Evolutionary conservation across 2,113 vertebrate species (phyloP), one percentile per base, ranked within the genome.

Genomic region (Aegotheles bennettii): DNA sequence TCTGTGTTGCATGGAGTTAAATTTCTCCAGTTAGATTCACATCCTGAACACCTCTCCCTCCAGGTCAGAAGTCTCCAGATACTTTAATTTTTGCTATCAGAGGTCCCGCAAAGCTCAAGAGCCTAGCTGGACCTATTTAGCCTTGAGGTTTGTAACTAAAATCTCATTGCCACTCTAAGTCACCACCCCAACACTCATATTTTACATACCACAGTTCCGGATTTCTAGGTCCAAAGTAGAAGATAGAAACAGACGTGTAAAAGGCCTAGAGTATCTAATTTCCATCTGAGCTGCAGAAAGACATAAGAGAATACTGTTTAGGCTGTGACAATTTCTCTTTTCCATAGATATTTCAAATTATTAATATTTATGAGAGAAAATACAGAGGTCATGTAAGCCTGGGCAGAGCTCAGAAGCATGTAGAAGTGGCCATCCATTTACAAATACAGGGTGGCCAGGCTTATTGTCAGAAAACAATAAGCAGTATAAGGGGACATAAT

Each of bases 141-240:
- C 17, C 25, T 12, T 11, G 11, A 45, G 11, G 15, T 50, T 45
- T 48, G 16, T 68, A 68, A 56, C 14, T 50, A 36, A 73, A 87
- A 57, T 11, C 20, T 61, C 20, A 31, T 31, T 48, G 16, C 10
- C 19, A 28, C 20, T 38, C 13, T 64, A 43, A 69, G 36, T 33
- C 50, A 29, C 23, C 0, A 1, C 11, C 7, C 8, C 19, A 38
- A 20, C 24, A 68, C 8, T 5, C 3, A 2, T 43, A 36, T 64
- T 84, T 82, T 65, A 65, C 16, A 29, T 43, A 26, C 31, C 24
- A 68, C 23, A 71, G 7, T 35, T 65, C 20, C 43, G 38, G 8
- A 31, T 71, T 73, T 94, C 45, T 77, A 38, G 16, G 35, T 77
- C 13, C 35, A 43, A 54, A 60, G 19, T 29, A 80, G 28, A 63